Evolutionary conservation across 2,797 vertebrate genomes (phyloP), one percentile per base, ranked within the genome.

Genomic region (Pseudomugil tenellus): DNA sequence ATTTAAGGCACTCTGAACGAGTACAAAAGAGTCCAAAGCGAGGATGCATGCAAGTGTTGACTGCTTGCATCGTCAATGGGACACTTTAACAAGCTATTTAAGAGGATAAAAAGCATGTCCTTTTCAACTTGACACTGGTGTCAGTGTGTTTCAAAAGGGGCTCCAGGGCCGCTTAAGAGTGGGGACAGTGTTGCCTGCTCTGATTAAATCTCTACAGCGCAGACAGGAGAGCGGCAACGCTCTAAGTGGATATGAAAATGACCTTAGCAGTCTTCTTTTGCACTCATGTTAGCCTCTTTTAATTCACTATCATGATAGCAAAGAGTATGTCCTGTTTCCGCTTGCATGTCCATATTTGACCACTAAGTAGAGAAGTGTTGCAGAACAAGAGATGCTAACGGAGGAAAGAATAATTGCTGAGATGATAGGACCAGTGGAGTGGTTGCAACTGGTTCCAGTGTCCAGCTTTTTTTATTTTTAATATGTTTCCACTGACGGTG

Each of bases 161-260:
- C 90, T 91, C 73, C 82, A 76, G 81, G 87, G 86, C 84, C 79
- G 79, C 85, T 90, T 85, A 83, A 77, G 66, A 83, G 81, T 76
- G 37, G 63, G 73, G 80, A 87, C 85, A 81, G 75, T 25, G 37
- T 61, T 46, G 75, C 64, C 55, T 17, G 79, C 87, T 87, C 86
- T 90, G 84, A 93, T 93, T 91, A 91, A 87, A 90, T 79, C 74
- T 4, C 76, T 58, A 59, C 61, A 63, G 80, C 77, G 87, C 87
- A 86, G 85, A 86, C 76, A 85, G 74, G 77, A 85, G 65, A 68
- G 77, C 81, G 78, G 83, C 80, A 74, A 82, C 77, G 59, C 65
- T 72, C 63, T 88, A 85, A 89, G 84, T 82, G 88, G 87, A 85
- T 89, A 89, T 91, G 87, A 87, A 91, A 92, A 92, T 88, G 83